A percentile compares a stretch with the other conserved stretches of the same genome.
Conservation (phyloP, 1,140 invertebrate species). For the Drosophila busckii region DNA sequence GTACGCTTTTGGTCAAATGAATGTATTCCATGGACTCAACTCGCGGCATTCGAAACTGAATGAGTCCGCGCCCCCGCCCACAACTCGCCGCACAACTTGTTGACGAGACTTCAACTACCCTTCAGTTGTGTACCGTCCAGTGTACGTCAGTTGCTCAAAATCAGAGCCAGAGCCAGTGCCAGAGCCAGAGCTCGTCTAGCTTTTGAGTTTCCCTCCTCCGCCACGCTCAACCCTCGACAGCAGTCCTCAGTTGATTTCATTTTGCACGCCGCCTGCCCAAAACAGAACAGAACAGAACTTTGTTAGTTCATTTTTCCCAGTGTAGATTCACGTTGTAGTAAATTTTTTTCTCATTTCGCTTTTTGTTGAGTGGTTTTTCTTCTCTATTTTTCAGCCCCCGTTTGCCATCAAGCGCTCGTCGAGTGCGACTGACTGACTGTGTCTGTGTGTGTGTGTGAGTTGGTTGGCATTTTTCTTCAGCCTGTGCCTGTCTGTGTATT, state of each 20-base stretch:
- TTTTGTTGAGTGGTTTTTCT: slow-evolving; percentile 69
- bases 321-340: slow-evolving; percentile 58
- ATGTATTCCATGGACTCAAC: slow-evolving; percentile 9
- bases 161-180: slow-evolving; percentile 6
- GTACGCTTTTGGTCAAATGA: slow-evolving; percentile 28
- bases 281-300: slow-evolving; percentile 58
- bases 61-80: slow-evolving; percentile 21
- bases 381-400: slow-evolving; percentile 38
- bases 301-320: slow-evolving; percentile 36
- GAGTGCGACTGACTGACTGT: slow-evolving; percentile 19
- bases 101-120: slow-evolving; percentile 25
- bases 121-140: slow-evolving; percentile 23
- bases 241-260: slow-evolving; percentile 40
- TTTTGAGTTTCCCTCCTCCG: background rate
- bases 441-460: slow-evolving; percentile 23
- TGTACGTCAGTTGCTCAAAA: slow-evolving; percentile 46
- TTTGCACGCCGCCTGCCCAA: slow-evolving; percentile 51
- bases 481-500: slow-evolving; percentile 14
- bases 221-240: too few relatives aligned
- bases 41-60: slow-evolving; percentile 45
- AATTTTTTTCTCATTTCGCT: slow-evolving; percentile 75
- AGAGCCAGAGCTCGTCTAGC: background rate
- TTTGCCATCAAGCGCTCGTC: too few relatives aligned
- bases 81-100: slow-evolving; percentile 11
- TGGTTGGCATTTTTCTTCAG: slow-evolving; percentile 30